These are phyloP conservation scores for Sminthurinus aureus DNA, from an alignment of 2,888 invertebrate genomes.

Conservation along the genomic window DNA sequence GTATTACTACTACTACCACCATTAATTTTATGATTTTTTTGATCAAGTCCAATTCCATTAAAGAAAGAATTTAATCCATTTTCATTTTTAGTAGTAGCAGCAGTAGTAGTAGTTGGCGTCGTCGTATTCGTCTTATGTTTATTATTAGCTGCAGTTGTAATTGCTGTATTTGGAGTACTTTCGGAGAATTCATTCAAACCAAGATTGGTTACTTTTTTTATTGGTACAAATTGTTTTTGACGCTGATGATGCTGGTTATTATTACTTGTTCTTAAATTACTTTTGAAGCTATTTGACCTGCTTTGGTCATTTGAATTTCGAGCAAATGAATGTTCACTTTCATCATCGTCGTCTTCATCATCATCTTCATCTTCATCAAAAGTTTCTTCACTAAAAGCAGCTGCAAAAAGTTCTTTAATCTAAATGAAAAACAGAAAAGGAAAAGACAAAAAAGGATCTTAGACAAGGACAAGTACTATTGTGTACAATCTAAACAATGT, in stretches of 20 bases:
- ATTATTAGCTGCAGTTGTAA: neutral
- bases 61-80: constrained; percentile 4
- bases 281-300: neutral
- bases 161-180: neutral
- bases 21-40: neutral
- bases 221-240: no score
- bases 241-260: no score
- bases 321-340: constrained; percentile 38
- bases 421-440: constrained; percentile 15
- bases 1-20: neutral
- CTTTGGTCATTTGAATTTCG: neutral
- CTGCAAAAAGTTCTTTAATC: constrained; percentile 48
- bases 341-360: constrained; percentile 49
- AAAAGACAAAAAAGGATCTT: neutral
- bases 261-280: neutral
- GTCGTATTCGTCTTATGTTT: neutral
- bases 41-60: constrained; percentile 20
- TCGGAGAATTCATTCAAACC: neutral
- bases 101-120: neutral
- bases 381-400: constrained; percentile 47
- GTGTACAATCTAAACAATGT: neutral
- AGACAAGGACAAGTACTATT: neutral
- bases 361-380: constrained; percentile 45
- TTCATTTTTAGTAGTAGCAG: neutral
- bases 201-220: no score